These are phyloP conservation scores for Cecidostiba fungosa DNA, from an alignment of 2,888 invertebrate species.

Conservation along the genomic window DNA sequence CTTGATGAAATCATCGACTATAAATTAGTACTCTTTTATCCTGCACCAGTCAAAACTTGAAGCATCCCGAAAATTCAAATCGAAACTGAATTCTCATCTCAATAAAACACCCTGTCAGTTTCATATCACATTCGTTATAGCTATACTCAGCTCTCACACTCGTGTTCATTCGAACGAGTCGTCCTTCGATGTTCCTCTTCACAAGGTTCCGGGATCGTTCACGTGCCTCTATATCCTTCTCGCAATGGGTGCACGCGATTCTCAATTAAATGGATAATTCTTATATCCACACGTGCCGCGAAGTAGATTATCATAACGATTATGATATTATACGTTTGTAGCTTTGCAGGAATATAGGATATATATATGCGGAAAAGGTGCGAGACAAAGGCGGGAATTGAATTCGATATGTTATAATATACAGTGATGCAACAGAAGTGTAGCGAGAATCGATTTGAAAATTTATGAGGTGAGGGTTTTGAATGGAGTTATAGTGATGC, in stretches of 20 bases:
- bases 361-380: neutral
- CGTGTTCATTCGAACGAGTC: constrained; percentile 5
- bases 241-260: constrained; percentile 8
- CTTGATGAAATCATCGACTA: no score
- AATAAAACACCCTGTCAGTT: no score
- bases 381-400: neutral
- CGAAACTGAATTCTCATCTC: no score
- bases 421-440: constrained; percentile 13
- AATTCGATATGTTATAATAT: neutral
- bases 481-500: neutral
- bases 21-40: no score
- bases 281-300: neutral
- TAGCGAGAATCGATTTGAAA: constrained; percentile 3
- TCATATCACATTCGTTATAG: no score
- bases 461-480: neutral
- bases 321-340: neutral
- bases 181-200: neutral
- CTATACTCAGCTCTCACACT: neutral
- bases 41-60: no score
- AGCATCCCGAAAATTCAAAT: neutral
- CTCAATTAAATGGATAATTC: neutral
- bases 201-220: neutral
- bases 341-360: neutral
- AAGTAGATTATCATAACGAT: neutral
- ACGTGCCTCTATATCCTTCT: neutral